Evolutionary conservation across 2,888 invertebrate species (phyloP).

Genomic region (Charanyca ferruginea): DNA sequence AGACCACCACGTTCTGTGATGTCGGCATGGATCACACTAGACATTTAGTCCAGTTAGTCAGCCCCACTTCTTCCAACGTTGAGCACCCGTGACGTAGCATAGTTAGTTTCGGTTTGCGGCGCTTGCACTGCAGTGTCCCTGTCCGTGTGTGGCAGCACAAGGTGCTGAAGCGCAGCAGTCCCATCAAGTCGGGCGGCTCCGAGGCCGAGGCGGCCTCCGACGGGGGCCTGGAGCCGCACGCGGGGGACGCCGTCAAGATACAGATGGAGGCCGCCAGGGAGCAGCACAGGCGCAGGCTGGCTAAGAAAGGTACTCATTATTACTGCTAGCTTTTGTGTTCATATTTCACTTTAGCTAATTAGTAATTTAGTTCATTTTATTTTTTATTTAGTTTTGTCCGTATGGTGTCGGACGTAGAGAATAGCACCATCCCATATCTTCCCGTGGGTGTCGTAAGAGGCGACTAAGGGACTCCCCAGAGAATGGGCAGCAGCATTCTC

Average conservation of each 20-base stretch:
- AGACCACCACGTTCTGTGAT: background rate
- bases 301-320: conserved; percentile 83
- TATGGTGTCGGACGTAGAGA: too few species aligned
- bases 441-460: too few species aligned
- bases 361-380: too few species aligned
- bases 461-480: too few species aligned
- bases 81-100: conserved; percentile 13
- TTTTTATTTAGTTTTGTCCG: too few species aligned
- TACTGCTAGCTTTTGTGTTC: background rate
- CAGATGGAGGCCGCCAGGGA: conserved; percentile 89
- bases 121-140: conserved; percentile 42
- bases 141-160: conserved; percentile 75
- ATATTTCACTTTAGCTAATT: background rate
- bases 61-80: conserved; percentile 11
- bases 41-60: too few species aligned
- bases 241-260: conserved; percentile 84
- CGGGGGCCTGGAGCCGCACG: conserved; percentile 75
- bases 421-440: too few species aligned
- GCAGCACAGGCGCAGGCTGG: conserved; percentile 82
- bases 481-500: too few species aligned
- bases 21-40: too few species aligned
- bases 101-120: conserved; percentile 13
- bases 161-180: conserved; percentile 84
- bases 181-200: conserved; percentile 83
- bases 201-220: conserved; percentile 81